Evolutionary conservation across 1,140 invertebrate genomes (phyloP), one percentile per base, ranked within the genome.

Genomic region (Drosophila kikkawai): DNA sequence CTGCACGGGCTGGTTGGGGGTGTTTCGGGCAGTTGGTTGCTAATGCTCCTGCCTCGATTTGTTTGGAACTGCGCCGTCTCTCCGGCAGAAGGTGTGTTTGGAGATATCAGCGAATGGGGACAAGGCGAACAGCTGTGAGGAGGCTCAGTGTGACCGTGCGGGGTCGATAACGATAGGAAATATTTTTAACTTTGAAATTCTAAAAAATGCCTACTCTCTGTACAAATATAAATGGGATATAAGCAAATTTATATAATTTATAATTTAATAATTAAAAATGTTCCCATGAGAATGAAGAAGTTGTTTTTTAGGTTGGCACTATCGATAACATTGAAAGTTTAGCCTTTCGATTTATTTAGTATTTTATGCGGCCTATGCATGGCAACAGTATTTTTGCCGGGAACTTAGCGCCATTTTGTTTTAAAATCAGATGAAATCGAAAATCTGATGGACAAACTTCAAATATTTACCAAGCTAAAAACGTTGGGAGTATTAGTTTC

Each of bases 41-140:
- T 55, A 19, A 9, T 56, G 36, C 11, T 58, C 37, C 36, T 42
- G 55, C 4, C 55, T 37, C 17, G 22, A 26, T 58, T 42, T 58
- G 37, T 42, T 58, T 58, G 19, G 22, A 29, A 57, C 55, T 57
- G 55, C 55, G 55, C 55, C 55, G 55, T 56, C 55, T 48, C 47
- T 42, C 55, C 55, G 22, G 37, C 19, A 6, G 12, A 41, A 9
- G 2, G 51, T 22, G 1, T 32, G 47, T 17, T 51, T 34, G 50
- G 51, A 22, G 32, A 37, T 55, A 55, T 19, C 17, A 37, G 51
- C 5, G 34, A 55, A 22, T 55, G 51, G 34, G 34, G 17, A 55
- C 51, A 37, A 22, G 51, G 51, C 34, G 17, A 55, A 55, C 51
- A 55, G 51, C 51, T 55, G 51, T 37, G 7, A 4, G 26, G 26